phyloP scores from a whole-genome alignment of 2,888 invertebrate species.

The Phyllotreta striolata region DNA sequence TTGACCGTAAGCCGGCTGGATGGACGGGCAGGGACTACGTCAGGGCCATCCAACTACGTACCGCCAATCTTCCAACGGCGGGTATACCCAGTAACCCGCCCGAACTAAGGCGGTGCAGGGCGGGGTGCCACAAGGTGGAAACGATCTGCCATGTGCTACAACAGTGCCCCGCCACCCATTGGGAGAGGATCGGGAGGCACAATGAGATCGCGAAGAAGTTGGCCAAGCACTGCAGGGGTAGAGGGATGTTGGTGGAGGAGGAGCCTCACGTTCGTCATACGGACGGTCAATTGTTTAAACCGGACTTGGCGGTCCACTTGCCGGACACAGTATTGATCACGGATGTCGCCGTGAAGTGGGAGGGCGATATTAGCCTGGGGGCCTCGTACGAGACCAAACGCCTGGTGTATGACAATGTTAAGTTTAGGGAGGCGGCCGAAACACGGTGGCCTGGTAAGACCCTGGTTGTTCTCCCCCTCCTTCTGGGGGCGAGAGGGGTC shows the following conservation, averaged over 20 bases:
- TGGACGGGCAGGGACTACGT: constrained; percentile 32
- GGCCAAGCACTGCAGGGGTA: too few relatives aligned
- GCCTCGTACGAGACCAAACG: background rate
- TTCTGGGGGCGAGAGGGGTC: background rate
- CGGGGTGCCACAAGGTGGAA: constrained; percentile 25
- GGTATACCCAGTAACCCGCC: constrained; percentile 28
- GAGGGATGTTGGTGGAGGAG: too few relatives aligned
- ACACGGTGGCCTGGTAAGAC: background rate
- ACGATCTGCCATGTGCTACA: constrained; percentile 35
- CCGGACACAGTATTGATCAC: background rate
- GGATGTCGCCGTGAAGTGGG: background rate
- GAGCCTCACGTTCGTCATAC: too few relatives aligned
- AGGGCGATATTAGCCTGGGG: background rate
- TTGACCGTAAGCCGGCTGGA: constrained; percentile 10
- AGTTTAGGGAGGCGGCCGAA: background rate
- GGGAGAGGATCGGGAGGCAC: constrained; percentile 21
- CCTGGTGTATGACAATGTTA: background rate
- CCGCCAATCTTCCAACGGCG: constrained; percentile 32
- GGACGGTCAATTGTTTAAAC: background rate
- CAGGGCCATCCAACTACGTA: constrained; percentile 33
- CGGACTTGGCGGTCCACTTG: background rate
- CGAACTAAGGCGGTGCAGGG: constrained; percentile 3
- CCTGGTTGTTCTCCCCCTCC: background rate
- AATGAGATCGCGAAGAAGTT: too few relatives aligned
- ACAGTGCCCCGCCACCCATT: constrained; percentile 34